Percentiles rank a stretch among this genome's conserved stretches.
Conservation (phyloP, 2,113 vertebrate species). For the Burhinus oedicnemus region DNA sequence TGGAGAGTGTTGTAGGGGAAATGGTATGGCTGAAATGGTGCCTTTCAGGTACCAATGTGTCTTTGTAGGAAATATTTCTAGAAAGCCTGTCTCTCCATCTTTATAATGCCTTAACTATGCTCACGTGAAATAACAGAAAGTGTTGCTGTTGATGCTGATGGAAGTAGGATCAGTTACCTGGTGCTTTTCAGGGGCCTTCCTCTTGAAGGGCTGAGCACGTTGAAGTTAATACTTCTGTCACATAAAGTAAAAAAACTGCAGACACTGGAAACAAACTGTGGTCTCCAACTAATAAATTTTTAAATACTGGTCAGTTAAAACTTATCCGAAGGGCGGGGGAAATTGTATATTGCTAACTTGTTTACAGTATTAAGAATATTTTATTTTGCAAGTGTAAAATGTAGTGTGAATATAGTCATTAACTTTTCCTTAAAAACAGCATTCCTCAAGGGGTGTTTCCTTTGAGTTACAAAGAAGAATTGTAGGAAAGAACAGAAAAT, state of each 20-base stretch:
- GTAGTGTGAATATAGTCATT: neutral
- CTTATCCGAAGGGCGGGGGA: fast-evolving
- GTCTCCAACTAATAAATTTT: neutral
- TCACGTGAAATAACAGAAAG: neutral
- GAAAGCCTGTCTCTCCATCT: neutral
- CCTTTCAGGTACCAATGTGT: neutral
- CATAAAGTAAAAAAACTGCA: neutral
- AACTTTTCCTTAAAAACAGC: neutral
- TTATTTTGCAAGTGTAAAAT: neutral
- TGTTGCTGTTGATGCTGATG: neutral
- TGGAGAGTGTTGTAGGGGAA: neutral
- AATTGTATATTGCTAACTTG: neutral
- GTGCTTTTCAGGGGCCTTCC: neutral
- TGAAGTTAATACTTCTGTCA: neutral
- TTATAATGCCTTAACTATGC: neutral
- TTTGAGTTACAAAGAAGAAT: neutral
- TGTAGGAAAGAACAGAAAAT: neutral
- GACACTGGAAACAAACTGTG: neutral
- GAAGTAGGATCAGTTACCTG: neutral
- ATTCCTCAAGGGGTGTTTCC: neutral
- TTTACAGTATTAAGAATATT: neutral
- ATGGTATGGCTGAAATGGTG: neutral
- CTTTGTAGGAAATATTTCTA: neutral
- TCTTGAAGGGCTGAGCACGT: neutral
- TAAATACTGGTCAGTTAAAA: neutral